Evolutionary conservation across 2,797 vertebrate species (phyloP).

Genomic region (Microctenopoma lineatum): DNA sequence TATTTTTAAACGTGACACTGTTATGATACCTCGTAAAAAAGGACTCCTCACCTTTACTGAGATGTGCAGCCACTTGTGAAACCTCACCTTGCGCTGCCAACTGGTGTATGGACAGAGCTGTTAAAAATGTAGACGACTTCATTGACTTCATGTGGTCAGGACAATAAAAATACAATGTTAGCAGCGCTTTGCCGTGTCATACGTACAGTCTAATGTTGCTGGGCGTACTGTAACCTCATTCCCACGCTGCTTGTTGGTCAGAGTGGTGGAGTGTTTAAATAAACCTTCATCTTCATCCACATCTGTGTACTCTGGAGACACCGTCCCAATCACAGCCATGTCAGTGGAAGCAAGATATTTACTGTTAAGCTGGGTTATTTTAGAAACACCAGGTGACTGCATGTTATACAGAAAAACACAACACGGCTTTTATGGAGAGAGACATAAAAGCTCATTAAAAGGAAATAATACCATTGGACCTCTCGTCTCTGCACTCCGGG

Average conservation of each 20-base stretch:
- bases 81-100: slow-evolving; percentile 95
- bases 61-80: slow-evolving; percentile 86
- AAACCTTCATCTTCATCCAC: slow-evolving; percentile 71
- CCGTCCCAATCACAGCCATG: slow-evolving; percentile 13
- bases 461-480: slow-evolving; percentile 47
- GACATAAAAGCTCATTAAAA: neutral
- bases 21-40: neutral
- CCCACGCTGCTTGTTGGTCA: slow-evolving; percentile 96
- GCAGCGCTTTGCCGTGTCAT: neutral
- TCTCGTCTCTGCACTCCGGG: slow-evolving; percentile 47
- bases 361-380: neutral
- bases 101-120: slow-evolving; percentile 95
- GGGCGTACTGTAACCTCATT: slow-evolving; percentile 92
- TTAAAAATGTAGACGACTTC: slow-evolving; percentile 9
- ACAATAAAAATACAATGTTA: neutral
- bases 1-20: neutral
- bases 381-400: neutral
- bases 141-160: neutral
- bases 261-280: slow-evolving; percentile 89
- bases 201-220: slow-evolving; percentile 93
- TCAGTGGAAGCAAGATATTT: slow-evolving; percentile 5
- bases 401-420: neutral
- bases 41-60: slow-evolving; percentile 87
- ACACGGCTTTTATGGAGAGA: neutral
- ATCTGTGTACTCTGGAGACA: slow-evolving; percentile 67